phyloP scores from a whole-genome alignment of 2,797 vertebrate species.

The Ctenopoma multispine region DNA sequence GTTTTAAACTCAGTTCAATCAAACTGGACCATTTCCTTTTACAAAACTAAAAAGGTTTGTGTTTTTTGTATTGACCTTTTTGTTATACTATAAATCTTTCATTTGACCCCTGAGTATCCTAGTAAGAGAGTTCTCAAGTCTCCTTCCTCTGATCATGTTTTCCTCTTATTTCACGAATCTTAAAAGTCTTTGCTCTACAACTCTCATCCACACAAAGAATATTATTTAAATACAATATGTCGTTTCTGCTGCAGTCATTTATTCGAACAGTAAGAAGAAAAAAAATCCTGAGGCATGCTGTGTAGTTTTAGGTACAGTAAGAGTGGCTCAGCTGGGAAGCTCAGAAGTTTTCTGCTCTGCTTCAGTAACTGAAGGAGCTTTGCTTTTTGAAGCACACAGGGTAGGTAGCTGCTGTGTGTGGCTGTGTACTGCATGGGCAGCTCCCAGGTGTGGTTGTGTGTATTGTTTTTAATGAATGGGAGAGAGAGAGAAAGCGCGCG shows the following conservation, averaged over 20 bases:
- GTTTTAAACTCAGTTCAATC: too few species aligned
- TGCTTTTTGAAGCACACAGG: background rate
- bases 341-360: constrained; percentile 18
- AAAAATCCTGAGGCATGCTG: constrained; percentile 1
- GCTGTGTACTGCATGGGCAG: constrained; percentile 17
- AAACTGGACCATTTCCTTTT: too few species aligned
- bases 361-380: constrained; percentile 27
- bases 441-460: constrained; percentile 46
- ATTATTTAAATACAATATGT: background rate
- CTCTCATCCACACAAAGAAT: too few species aligned
- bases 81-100: too few species aligned
- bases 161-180: too few species aligned
- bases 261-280: constrained; percentile 6
- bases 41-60: too few species aligned
- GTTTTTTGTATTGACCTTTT: too few species aligned
- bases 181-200: too few species aligned
- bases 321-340: constrained; percentile 46
- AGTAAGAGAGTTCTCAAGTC: too few species aligned
- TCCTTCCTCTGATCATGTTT: too few species aligned
- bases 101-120: too few species aligned
- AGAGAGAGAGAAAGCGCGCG: constrained; percentile 3
- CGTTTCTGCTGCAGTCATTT: constrained; percentile 4
- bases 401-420: background rate
- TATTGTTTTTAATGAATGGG: constrained; percentile 65
- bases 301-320: constrained; percentile 7